Conservation (phyloP, 2,113 vertebrate species). For the Rhinogobius similis region DNA sequence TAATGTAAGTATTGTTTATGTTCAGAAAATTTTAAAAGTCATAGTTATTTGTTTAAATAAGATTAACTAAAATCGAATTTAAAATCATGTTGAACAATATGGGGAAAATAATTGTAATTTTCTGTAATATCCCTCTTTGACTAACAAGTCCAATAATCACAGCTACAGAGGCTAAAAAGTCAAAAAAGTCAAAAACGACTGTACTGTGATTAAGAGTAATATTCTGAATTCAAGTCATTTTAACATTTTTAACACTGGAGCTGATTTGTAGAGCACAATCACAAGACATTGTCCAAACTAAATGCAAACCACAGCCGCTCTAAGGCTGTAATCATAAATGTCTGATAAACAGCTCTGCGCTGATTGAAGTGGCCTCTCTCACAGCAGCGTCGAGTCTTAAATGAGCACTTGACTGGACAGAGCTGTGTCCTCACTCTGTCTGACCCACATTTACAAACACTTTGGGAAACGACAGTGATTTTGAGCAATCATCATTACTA, state of each 20-base stretch:
- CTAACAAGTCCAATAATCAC: too few species aligned
- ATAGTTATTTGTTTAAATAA: too few species aligned
- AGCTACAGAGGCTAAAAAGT: too few species aligned
- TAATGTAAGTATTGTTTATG: too few species aligned
- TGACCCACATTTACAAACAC: slow-evolving; percentile 15
- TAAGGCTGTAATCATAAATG: slow-evolving; percentile 31
- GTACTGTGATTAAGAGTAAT: background rate
- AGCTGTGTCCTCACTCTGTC: slow-evolving; percentile 7
- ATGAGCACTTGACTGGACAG: slow-evolving; percentile 27
- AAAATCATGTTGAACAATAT: too few species aligned
- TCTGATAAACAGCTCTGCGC: slow-evolving; percentile 28
- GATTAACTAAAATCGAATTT: too few species aligned
- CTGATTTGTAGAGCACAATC: background rate
- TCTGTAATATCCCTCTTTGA: too few species aligned
- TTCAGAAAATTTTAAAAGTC: too few species aligned
- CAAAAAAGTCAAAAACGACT: background rate
- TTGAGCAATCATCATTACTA: slow-evolving; percentile 20
- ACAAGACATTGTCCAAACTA: background rate
- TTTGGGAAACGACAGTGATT: slow-evolving; percentile 25
- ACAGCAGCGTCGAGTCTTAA: slow-evolving; percentile 8
- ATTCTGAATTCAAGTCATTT: background rate
- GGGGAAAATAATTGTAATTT: too few species aligned
- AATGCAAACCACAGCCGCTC: slow-evolving; percentile 48
- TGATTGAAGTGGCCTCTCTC: slow-evolving; percentile 63
- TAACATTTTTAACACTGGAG: background rate